Percentiles rank a stretch among this genome's conserved stretches.
Evolutionary conservation across 1,140 invertebrate species (phyloP).

Genomic region (Mercenaria mercenaria): DNA sequence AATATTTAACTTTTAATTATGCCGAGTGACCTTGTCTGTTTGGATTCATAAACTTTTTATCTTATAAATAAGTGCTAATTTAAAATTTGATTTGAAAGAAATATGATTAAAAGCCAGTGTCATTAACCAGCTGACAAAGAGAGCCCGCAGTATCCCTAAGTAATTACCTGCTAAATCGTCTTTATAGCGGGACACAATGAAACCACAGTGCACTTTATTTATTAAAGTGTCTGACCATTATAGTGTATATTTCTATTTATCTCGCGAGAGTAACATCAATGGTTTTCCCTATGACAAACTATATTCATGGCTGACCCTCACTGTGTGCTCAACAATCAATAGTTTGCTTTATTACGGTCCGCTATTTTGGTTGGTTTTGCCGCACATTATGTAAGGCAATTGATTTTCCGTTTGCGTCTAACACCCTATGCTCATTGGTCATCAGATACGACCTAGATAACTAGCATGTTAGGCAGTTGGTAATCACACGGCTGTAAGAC

Average conservation of each 20-base stretch:
- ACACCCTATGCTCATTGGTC: constrained; percentile 65
- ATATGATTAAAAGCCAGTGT: not conserved
- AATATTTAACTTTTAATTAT: no score
- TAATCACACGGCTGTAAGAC: constrained; percentile 48
- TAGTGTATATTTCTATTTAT: not conserved
- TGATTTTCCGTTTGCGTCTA: constrained; percentile 63
- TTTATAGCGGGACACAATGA: not conserved
- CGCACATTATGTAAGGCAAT: constrained; percentile 66
- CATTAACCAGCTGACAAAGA: no score
- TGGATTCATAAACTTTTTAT: no score
- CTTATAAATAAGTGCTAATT: no score
- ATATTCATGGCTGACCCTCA: constrained; percentile 50
- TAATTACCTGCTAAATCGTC: no score
- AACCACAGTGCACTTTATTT: not conserved
- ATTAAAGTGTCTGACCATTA: not conserved
- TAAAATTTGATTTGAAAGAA: no score
- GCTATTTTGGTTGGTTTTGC: constrained; percentile 64
- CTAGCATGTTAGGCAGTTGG: constrained; percentile 63
- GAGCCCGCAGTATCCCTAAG: no score
- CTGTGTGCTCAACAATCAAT: constrained; percentile 33
- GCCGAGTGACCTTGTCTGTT: no score
- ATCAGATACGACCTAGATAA: constrained; percentile 64
- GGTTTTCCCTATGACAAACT: constrained; percentile 48
- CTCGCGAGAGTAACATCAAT: not conserved
- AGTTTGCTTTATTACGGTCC: constrained; percentile 44